Conservation (phyloP, 2,113 vertebrate genomes). For the Sorex araneus region DNA sequence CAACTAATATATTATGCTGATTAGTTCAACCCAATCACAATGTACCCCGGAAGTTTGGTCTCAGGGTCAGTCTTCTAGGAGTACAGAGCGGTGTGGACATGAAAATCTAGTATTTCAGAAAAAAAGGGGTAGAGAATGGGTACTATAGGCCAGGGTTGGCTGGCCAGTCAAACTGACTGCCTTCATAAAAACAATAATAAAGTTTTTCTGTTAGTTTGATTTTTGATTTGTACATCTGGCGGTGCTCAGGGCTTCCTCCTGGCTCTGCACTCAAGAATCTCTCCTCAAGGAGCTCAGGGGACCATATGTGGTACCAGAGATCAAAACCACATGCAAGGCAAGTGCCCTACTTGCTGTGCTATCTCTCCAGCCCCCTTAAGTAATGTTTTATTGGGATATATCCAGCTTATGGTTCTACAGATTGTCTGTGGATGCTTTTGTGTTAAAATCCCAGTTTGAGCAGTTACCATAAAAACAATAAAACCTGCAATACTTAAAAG, state of each 20-base stretch:
- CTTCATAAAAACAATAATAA: too few species aligned
- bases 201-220: too few species aligned
- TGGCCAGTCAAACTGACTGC: background rate
- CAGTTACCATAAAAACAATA: background rate
- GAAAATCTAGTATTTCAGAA: background rate
- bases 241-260: too few species aligned
- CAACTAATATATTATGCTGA: background rate
- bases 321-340: too few species aligned
- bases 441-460: background rate
- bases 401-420: background rate
- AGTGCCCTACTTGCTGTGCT: too few species aligned
- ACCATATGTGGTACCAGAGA: too few species aligned
- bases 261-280: too few species aligned
- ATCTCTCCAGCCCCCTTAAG: background rate
- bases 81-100: background rate
- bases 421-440: background rate
- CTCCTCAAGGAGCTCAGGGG: too few species aligned
- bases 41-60: background rate
- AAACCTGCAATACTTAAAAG: background rate
- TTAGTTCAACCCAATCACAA: background rate
- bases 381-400: conserved; percentile 3
- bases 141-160: background rate
- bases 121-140: background rate
- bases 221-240: too few species aligned
- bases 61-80: background rate